Conservation (phyloP, 1,140 invertebrate genomes). For the Anthonomus grandis region DNA sequence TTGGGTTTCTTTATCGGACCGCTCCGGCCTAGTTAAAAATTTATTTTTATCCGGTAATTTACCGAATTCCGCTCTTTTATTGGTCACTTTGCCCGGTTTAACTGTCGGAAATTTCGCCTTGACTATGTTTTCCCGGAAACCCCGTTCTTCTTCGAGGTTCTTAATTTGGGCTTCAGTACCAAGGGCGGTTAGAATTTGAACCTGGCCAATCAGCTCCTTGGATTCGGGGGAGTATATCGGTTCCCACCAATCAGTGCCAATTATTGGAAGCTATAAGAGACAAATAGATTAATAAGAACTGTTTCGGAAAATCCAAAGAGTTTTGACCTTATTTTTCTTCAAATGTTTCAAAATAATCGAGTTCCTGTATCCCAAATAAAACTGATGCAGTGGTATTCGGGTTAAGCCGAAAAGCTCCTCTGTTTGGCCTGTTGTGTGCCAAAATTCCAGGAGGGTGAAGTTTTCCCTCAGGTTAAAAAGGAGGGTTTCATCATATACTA, state of each 20-base stretch:
- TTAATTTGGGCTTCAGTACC: slow-evolving; percentile 59
- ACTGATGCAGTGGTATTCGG: slow-evolving; percentile 58
- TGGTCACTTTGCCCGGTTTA: slow-evolving; percentile 1
- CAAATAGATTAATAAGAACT: not conserved
- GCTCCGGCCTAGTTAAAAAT: too few species aligned
- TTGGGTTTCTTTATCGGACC: too few species aligned
- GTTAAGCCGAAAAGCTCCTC: slow-evolving; percentile 54
- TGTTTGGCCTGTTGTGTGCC: slow-evolving; percentile 45
- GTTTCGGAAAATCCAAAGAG: slow-evolving; percentile 1
- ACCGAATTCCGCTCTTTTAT: not conserved
- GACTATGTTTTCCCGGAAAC: slow-evolving; percentile 47
- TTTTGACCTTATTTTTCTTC: slow-evolving; percentile 40
- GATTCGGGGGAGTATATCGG: slow-evolving; percentile 50
- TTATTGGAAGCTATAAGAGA: slow-evolving; percentile 54
- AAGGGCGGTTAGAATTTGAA: slow-evolving; percentile 56
- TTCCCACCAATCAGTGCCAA: slow-evolving; percentile 60
- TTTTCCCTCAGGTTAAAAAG: slow-evolving; percentile 56
- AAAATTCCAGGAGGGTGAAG: slow-evolving; percentile 56
- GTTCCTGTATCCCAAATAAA: slow-evolving; percentile 60
- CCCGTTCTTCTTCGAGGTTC: slow-evolving; percentile 54
- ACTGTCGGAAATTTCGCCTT: slow-evolving; percentile 27
- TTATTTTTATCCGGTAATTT: slow-evolving; percentile 1
- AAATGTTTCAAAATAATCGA: slow-evolving; percentile 55
- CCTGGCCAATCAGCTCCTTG: slow-evolving; percentile 51
- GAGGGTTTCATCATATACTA: slow-evolving; percentile 55